Evolutionary conservation across 2,113 vertebrate species (phyloP), one percentile per base, ranked within the genome.

Genomic region (Syngnathus typhle): DNA sequence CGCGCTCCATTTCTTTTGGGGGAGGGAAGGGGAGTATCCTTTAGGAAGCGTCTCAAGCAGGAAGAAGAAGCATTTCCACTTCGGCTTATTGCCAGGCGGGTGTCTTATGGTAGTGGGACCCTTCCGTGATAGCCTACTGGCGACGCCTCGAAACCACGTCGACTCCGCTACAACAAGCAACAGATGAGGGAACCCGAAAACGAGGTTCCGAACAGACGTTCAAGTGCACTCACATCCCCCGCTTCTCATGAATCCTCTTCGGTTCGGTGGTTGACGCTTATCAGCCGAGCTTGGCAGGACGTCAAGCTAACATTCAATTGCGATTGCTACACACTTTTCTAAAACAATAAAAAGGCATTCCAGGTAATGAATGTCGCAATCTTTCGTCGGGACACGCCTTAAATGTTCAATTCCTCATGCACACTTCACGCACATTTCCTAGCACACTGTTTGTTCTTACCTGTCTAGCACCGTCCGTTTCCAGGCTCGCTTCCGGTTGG

Each of bases 81-180:
- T 36, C 12, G 54, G 49, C 7, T 52, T 52, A 0, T 67, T 74
- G 15, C 12, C 1, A 13, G 23, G 9, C 23, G 23, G 54, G 23
- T 15, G 27, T 9, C 7, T 6, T 19, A 74, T 76, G 61, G 65
- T 73, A 76, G 52, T 10, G 3, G 27, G 69, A 7, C 69, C 65
- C 39, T 21, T 64, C 75, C 0, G 46, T 67, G 77, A 83, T 84
- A 75, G 82, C 82, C 74, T 84, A 67, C 0, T 47, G 71, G 78
- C 69, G 43, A 77, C 83, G 84, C 87, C 85, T 78, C 77, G 11
- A 65, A 72, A 70, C 69, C 69, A 67, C 79, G 71, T 68, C 63
- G 69, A 65, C 67, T 68, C 61, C 47, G 63, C 62, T 64, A 43
- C 56, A 43, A 69, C 68, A 18, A 70, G 47, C 72, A 70, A 79